Percentiles rank a stretch among this genome's conserved stretches.
Evolutionary conservation across 2,113 vertebrate species (phyloP).

Genomic region (rabbit (Oryctolagus cuniculus)): mOryCun1.1 NC_091435.1:125786501-125787000

Average conservation of each 20-base stretch:
- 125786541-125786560: not conserved
- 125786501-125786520: not conserved
- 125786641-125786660: not conserved
- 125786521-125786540: not conserved
- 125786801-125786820: not conserved
- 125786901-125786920: not conserved
- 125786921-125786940: not conserved
- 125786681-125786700: not conserved
- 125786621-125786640: not conserved
- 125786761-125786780: not conserved
- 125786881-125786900: not conserved
- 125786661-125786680: not conserved
- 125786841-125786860: not conserved
- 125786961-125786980: not conserved
- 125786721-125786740: not conserved
- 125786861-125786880: not conserved
- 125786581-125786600: fast-evolving
- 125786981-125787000: not conserved
- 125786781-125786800: not conserved
- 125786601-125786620: fast-evolving
- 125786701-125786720: not conserved
- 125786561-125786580: fast-evolving
- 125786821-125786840: not conserved
- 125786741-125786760: not conserved
- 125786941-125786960: not conserved